Evolutionary conservation across 2,888 invertebrate genomes (phyloP).

Genomic region (Ametastegia equiseti): DNA sequence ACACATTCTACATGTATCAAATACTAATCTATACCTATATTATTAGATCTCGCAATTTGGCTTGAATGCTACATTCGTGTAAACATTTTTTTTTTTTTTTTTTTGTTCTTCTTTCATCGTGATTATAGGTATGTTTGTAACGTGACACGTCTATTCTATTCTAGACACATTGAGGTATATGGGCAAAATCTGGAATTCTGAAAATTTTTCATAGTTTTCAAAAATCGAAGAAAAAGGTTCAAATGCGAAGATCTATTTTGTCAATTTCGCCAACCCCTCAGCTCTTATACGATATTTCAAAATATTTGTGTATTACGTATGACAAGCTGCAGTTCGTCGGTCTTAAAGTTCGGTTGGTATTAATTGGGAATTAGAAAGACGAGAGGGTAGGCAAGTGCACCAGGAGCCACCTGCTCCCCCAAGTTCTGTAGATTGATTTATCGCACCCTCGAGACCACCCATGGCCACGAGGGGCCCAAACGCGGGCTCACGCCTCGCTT

Average conservation of each 20-base stretch:
- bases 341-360: conserved; percentile 59
- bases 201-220: too few species aligned
- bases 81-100: neutral
- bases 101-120: too few species aligned
- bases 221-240: too few species aligned
- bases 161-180: too few species aligned
- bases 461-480: conserved; percentile 47
- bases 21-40: neutral
- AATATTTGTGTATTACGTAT: neutral
- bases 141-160: too few species aligned
- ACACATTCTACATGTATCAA: conserved; percentile 7
- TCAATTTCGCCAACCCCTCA: too few species aligned
- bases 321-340: conserved; percentile 11
- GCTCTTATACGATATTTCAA: conserved; percentile 8
- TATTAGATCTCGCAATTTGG: neutral
- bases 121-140: neutral
- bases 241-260: too few species aligned
- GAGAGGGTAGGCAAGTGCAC: conserved; percentile 64
- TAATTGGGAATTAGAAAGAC: conserved; percentile 75
- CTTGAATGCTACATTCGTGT: neutral
- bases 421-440: conserved; percentile 72
- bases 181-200: too few species aligned
- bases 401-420: conserved; percentile 70
- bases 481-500: conserved; percentile 38
- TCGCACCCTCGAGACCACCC: conserved; percentile 68